Evolutionary conservation across 2,888 invertebrate species (phyloP).

Genomic region (Caenorhabditis japonica): DNA sequence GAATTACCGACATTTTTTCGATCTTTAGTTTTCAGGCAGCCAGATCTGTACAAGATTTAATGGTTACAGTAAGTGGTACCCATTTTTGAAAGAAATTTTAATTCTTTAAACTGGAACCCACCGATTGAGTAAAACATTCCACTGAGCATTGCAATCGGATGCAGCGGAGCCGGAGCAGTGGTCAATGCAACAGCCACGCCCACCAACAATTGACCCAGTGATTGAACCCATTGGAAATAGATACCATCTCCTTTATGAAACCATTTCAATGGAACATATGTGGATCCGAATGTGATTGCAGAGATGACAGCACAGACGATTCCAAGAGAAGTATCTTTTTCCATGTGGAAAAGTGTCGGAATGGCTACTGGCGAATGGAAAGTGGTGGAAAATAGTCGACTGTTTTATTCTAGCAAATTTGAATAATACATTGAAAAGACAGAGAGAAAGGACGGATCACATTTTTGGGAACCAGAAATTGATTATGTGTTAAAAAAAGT

Average conservation of each 20-base stretch:
- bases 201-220: constrained; percentile 58
- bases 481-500: neutral
- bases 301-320: constrained; percentile 52
- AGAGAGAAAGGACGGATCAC: constrained; percentile 5
- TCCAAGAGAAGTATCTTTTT: constrained; percentile 54
- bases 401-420: too few relatives aligned
- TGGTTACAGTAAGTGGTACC: too few relatives aligned
- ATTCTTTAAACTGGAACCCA: constrained; percentile 4
- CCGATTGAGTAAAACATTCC: constrained; percentile 63
- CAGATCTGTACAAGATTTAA: too few relatives aligned
- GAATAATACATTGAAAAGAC: constrained; percentile 7
- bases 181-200: constrained; percentile 48
- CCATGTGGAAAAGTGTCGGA: constrained; percentile 40
- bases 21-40: too few relatives aligned
- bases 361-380: too few relatives aligned
- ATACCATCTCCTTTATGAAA: constrained; percentile 64
- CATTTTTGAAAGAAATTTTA: neutral
- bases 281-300: constrained; percentile 59
- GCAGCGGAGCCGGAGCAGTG: constrained; percentile 39
- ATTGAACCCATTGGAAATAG: constrained; percentile 65
- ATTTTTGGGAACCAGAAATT: neutral
- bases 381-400: too few relatives aligned
- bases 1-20: neutral
- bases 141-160: constrained; percentile 57
- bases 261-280: constrained; percentile 62